Evolutionary conservation across 2,888 invertebrate genomes (phyloP).

Genomic region (Sylvicola cinctus): DNA sequence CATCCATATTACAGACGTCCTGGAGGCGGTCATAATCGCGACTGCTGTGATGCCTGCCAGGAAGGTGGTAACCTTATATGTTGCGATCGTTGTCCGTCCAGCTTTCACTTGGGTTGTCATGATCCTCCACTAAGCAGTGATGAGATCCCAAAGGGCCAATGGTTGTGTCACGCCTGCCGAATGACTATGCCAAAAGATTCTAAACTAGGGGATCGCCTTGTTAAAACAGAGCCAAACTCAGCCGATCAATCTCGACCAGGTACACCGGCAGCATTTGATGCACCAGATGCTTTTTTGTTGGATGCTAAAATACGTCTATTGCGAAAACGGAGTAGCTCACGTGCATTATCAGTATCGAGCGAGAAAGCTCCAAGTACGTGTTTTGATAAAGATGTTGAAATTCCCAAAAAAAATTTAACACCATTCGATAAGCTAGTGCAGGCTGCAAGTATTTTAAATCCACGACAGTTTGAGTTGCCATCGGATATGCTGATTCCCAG

Average conservation of each 20-base stretch:
- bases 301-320: slow-evolving; percentile 25
- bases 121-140: slow-evolving; percentile 81
- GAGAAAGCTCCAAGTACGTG: slow-evolving; percentile 12
- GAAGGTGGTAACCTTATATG: slow-evolving; percentile 91
- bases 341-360: slow-evolving; percentile 15
- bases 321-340: slow-evolving; percentile 21
- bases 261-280: slow-evolving; percentile 6
- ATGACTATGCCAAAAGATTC: slow-evolving; percentile 17
- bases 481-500: slow-evolving; percentile 55
- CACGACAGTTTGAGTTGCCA: slow-evolving; percentile 75
- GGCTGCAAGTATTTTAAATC: slow-evolving; percentile 70
- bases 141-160: slow-evolving; percentile 77
- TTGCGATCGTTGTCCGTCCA: slow-evolving; percentile 89
- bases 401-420: slow-evolving; percentile 24
- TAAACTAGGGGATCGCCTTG: slow-evolving; percentile 17
- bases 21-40: slow-evolving; percentile 79
- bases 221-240: slow-evolving; percentile 11
- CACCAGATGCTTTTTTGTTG: not conserved
- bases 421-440: slow-evolving; percentile 61
- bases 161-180: slow-evolving; percentile 73
- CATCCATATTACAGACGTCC: slow-evolving; percentile 72
- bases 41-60: slow-evolving; percentile 82
- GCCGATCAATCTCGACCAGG: slow-evolving; percentile 5
- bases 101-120: slow-evolving; percentile 88
- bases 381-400: not conserved